Conservation (phyloP, 2,113 vertebrate genomes). For the Hyperopisus bebe region DNA sequence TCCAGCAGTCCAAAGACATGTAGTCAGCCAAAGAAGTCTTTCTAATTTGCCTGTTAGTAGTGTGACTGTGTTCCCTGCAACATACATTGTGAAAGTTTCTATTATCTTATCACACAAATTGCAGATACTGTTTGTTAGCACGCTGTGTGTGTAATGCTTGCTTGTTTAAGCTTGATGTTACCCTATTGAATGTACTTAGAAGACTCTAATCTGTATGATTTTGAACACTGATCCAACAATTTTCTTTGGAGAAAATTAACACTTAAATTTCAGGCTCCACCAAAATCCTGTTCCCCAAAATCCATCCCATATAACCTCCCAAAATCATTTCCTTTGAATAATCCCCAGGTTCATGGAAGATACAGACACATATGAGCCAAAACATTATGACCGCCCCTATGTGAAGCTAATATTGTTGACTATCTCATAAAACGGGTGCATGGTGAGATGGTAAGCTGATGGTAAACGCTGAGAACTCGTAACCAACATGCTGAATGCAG, state of each 20-base stretch:
- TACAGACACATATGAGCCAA: not conserved
- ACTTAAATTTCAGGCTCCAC: not conserved
- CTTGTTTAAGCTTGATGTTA: not conserved
- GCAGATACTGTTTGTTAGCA: not conserved
- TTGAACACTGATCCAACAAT: not conserved
- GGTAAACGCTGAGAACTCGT: not conserved
- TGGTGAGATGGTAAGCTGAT: not conserved
- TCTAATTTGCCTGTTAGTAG: not conserved
- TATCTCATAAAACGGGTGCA: not conserved
- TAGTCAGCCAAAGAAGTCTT: not conserved
- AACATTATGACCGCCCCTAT: not conserved
- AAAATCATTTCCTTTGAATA: not conserved
- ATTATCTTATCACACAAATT: not conserved
- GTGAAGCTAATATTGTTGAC: not conserved
- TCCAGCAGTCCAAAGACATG: not conserved
- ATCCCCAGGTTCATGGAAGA: not conserved
- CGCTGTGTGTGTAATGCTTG: not conserved
- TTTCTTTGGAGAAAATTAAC: not conserved
- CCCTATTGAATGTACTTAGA: not conserved
- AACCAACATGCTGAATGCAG: not conserved
- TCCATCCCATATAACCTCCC: not conserved
- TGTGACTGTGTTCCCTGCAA: not conserved
- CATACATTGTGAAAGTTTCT: not conserved
- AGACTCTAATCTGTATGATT: not conserved
- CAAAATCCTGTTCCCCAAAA: not conserved